Base-by-base conservation (phyloP, 2,797 vertebrate species). In the Agapornis canus region DNA sequence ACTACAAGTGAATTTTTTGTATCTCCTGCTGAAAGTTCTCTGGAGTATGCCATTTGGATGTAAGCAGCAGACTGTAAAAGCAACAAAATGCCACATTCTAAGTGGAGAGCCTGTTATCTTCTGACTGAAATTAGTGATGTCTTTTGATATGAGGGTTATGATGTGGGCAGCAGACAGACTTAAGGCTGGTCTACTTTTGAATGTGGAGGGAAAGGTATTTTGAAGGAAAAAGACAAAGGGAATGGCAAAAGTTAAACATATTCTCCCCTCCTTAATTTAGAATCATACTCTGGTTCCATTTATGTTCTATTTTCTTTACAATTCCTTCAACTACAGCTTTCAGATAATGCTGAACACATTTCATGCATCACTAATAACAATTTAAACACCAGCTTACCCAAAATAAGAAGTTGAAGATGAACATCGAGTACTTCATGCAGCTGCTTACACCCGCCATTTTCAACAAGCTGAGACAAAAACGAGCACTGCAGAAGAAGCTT, bases 381-480 rank as follows among this genome's bases (percentile, higher is more conserved):
- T 89, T 94, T 82, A 73, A 97, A 92, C 70, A 82, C 35, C 26
- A 84, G 95, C 98, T 98, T 97, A 98, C 98, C 98, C 98, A 98
- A 93, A 98, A 98, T 5, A 98, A 80, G 79, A 98, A 98, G 97
- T 98, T 98, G 97, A 98, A 98, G 96, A 97, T 12, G 91, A 98
- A 98, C 98, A 98, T 98, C 39, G 97, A 97, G 64, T 98, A 98
- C 86, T 98, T 98, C 95, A 98, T 49, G 86, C 97, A 98, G 29
- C 43, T n/a, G 85, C 81, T 98, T 83, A 98, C 98, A 68, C 97
- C 97, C 37, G 97, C 97, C 98, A 98, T 98, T 96, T 97, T 85
- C 57, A 56, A 80, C 35, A 76, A 94, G 68, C 43, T 47, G 40
- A 66, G 35, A 51, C 13, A 80, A 78, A 89, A 92, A 19, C 1